Evolutionary conservation across 2,113 vertebrate genomes (phyloP), one percentile per base, ranked within the genome.

Genomic region (Pelusios castaneus): DNA sequence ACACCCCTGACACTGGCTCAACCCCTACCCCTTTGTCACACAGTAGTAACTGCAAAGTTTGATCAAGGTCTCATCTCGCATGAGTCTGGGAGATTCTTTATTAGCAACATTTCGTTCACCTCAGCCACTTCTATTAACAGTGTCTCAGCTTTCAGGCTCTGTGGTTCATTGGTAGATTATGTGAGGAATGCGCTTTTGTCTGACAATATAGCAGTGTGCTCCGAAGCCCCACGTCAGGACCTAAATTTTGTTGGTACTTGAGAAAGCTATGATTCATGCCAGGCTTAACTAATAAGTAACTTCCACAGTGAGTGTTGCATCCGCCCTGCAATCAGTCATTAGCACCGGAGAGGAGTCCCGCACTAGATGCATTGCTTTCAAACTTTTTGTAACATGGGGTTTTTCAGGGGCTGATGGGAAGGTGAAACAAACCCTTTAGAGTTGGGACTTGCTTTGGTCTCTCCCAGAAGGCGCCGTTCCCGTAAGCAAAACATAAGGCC

Each of bases 11-110:
- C 6, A n/a, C 5, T 8, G n/a, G 87, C 41, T n/a, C 82, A 76
- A 2, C 24, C 63, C 16, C 17, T 29, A 5, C 43, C 47, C 9
- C 52, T 3, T 85, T 4, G 73, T 80, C 79, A 41, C 4, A 3
- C 25, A 82, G 8, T 11, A 9, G 17, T 1, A 56, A 13, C 54
- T 0, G 2, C 38, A 3, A 52, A 11, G 13, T 43, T 45, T 43
- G 73, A 27, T 76, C 24, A 14, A 25, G 91, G 38, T 19, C 43
- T 70, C 5, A 0, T 16, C 47, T 76, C 1, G 27, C 1, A 3
- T 0, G 2, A 8, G 17, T 1, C 29, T 1, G 0, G 60, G 80
- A 22, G 19, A 13, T 79, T 52, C 78, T 52, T 47, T 16, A 13
- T 21, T 41, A 78, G n/a, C 49, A 19, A 1, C 0, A 1, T n/a